A percentile compares a stretch with the other conserved stretches of the same genome.
Conservation (phyloP, 2,888 invertebrate genomes). For the Phyto melanocephala region DNA sequence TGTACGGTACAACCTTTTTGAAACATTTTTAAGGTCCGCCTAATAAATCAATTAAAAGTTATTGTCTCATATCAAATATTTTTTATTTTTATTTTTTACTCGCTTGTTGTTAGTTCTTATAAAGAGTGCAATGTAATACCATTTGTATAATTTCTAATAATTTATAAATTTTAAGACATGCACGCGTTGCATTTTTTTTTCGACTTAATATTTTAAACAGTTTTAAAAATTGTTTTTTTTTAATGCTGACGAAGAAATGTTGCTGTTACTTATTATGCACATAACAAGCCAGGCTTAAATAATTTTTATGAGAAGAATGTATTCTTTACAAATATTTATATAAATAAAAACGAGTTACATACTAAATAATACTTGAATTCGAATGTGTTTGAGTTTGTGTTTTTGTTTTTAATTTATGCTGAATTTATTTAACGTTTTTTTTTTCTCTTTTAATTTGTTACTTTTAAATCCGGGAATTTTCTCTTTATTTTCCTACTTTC, state of each 20-base stretch:
- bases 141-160: conserved; percentile 52
- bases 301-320: conserved; percentile 57
- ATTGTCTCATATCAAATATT: conserved; percentile 46
- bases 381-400: background rate
- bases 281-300: conserved; percentile 52
- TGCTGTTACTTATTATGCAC: conserved; percentile 53
- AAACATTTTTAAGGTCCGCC: conserved; percentile 51
- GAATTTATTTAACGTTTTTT: conserved; percentile 16
- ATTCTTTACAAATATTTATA: conserved; percentile 9
- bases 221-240: conserved; percentile 15
- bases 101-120: background rate
- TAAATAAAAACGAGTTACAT: conserved; percentile 11
- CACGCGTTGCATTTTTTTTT: conserved; percentile 41
- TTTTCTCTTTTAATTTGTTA: background rate
- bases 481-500: conserved; percentile 49
- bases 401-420: conserved; percentile 33
- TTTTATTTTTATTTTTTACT: conserved; percentile 1
- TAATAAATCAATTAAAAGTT: conserved; percentile 59
- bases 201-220: conserved; percentile 37
- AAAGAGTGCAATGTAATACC: background rate
- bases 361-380: background rate
- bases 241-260: conserved; percentile 23
- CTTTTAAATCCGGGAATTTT: conserved; percentile 56
- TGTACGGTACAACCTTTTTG: background rate
- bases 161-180: conserved; percentile 46